Base-by-base conservation (phyloP, 2,888 invertebrate genomes). In the Folsomia candida region DNA sequence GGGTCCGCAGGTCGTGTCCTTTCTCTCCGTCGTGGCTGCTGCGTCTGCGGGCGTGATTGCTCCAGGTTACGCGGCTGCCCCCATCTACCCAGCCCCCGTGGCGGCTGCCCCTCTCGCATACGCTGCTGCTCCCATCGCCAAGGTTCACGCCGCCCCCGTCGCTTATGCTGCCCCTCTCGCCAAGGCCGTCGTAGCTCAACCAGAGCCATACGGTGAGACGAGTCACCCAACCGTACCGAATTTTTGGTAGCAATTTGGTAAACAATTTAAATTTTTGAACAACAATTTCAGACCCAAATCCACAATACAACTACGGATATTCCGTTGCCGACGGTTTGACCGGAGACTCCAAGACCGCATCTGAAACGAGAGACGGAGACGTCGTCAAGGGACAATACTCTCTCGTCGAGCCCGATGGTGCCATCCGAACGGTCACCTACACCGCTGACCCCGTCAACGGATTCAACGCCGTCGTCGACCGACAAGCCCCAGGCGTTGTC, bases 401-500 rank as follows among this genome's bases (percentile, higher is more conserved):
- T 20, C 57, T 65, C 18, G 65, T 65, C 20, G 65, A 65, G 51
- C 27, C 65, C 22, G 65, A 65, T 22, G 65, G 65, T 65, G 4
- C 65, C 26, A 57, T 65, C 54, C 51, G 65, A 54, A 51, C 51
- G 26, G 65, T 64, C 14, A 51, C 63, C 24, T 64, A 64, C 26
- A 64, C 63, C 22, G 37, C 29, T 47, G 63, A 64, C 51, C 47
- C 47, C 25, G 47, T 69, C 63, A 62, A 69, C 59, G 69, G 69
- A 64, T 69, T 69, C 69, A 69, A 69, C 64, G 68, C 68, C 14
- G 68, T 68, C 6, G 68, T 68, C n/a, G 62, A 68, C 22, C 61
- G 68, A 18, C 25, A 54, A 20, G 62, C 61, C 1, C 64, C 69
- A 27, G 67, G 60, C 27, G 11, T 20, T 6, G 59, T 37, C 2